Evolutionary conservation across 2,113 vertebrate genomes (phyloP), one percentile per base, ranked within the genome.

Genomic region (Gallinago jamesoni): DNA sequence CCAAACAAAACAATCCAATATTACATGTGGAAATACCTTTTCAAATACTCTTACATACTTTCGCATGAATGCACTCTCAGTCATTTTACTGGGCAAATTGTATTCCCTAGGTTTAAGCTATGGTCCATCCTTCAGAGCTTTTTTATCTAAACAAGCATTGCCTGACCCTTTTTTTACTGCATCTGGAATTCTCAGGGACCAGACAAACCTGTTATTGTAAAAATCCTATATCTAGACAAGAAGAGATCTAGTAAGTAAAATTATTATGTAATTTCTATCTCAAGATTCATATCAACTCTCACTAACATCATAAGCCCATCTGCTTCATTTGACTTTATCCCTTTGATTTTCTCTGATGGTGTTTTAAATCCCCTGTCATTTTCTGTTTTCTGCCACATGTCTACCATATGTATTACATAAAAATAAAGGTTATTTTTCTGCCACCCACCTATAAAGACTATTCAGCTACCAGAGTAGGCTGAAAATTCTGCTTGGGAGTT

Each of bases 311-410:
- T 79, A 94, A 89, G 53, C 69, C 89, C 84, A 95, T 94, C 94
- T 95, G 92, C 94, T 95, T 85, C 45, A 89, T 93, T 93, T 89
- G 91, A 89, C 87, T 93, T 91, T 55, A 91, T 82, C 77, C 86
- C 57, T 95, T 96, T 96, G 80, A 95, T 96, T 96, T 94, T 90
- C 74, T 87, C 45, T 92, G 87, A 92, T 69, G 66, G 28, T 94
- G 53, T 96, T 96, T 94, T 87, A 96, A 96, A 93, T 96, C 53
- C 86, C 66, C 43, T 90, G 84, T 91, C 66, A 95, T 95, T 95
- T 95, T 96, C 86, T 91, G 78, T 89, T 95, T 97, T 96, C 89
- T 96, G 66, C 84, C 96, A 97, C 95, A 89, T 96, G 95, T 92
- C 94, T 95, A 69, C 94, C 96, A 96, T 33, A 96, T 96, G 96